phyloP scores from a whole-genome alignment of 2,113 vertebrate genomes.

The Sporophila hypoxantha region DNA sequence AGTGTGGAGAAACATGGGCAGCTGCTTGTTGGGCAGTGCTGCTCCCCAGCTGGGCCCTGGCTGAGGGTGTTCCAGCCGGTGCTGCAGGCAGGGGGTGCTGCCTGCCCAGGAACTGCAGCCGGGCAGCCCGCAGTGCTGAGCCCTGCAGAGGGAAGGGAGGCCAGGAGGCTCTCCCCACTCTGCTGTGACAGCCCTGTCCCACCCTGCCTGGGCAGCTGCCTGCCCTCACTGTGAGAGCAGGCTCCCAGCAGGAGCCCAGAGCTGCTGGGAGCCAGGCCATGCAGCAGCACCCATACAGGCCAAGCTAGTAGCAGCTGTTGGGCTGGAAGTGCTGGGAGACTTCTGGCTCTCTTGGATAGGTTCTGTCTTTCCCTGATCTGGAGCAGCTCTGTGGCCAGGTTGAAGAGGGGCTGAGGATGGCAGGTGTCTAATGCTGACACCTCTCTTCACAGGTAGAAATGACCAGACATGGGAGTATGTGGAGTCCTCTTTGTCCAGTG shows the following conservation, averaged over 20 bases:
- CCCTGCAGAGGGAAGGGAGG: not conserved
- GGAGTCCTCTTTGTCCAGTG: not conserved
- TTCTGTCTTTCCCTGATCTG: not conserved
- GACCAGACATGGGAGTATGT: not conserved
- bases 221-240: not conserved
- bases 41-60: not conserved
- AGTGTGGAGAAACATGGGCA: not conserved
- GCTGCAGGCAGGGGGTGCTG: not conserved
- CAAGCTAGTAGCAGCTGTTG: not conserved
- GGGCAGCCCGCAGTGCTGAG: not conserved
- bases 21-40: not conserved
- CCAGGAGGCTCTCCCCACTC: accelerated
- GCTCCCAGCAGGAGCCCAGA: not conserved
- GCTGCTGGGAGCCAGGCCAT: not conserved
- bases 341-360: not conserved
- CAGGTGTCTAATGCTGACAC: not conserved
- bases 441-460: not conserved
- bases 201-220: not conserved
- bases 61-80: not conserved
- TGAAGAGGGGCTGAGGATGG: not conserved
- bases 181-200: not conserved
- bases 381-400: not conserved
- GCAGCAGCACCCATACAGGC: not conserved
- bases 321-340: not conserved
- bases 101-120: not conserved